Base-by-base conservation (phyloP, 2,888 invertebrate genomes). In the Plagiodera versicolora region DNA sequence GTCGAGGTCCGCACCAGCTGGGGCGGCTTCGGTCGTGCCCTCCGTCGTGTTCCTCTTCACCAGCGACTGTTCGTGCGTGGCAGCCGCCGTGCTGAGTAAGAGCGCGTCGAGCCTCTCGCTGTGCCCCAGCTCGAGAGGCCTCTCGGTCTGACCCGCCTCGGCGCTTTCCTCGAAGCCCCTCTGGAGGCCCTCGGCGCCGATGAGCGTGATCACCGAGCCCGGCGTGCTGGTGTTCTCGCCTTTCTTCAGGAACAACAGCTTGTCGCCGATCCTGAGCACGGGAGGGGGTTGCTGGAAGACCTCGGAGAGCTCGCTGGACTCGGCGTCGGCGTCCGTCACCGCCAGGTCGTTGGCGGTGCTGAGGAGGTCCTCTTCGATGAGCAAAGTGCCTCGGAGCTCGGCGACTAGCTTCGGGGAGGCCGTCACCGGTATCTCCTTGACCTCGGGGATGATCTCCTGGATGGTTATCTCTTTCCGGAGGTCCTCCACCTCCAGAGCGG, bases 361-460 rank as follows among this genome's bases (percentile, higher is more conserved):
- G 53, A 35, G 49, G 11, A 62, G 63, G n/a, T 65, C 63, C 30
- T 74, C 74, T 63, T 75, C 74, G 10, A 74, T 74, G 2, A 76
- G 51, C 2, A 74, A 61, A 17, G 71, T 72, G 9, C 73, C 74
- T 46, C 69, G 71, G 1, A 63, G 61, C 45, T 64, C 66, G 11
- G 60, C 50, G n/a, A 67, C 63, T 11, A 58, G 44, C 35, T 58
- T 70, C 58, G 77, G 77, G 4, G 76, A 72, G 9, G 75, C 73
- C 3, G 78, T 78, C n/a, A 78, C 73, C 10, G 79, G 76, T 30
- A 77, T 77, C 63, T 79, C 79, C 53, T 76, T 77, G 14, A 75
- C 68, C 64, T 77, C 84, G 0, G 85, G 85, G 3, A 86, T 85
- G 4, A 87, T 85, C 76, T 87, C 86, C 67, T 86, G 86, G 28